phyloP scores from a whole-genome alignment of 2,888 invertebrate species.

The Harmothoe impar region DNA sequence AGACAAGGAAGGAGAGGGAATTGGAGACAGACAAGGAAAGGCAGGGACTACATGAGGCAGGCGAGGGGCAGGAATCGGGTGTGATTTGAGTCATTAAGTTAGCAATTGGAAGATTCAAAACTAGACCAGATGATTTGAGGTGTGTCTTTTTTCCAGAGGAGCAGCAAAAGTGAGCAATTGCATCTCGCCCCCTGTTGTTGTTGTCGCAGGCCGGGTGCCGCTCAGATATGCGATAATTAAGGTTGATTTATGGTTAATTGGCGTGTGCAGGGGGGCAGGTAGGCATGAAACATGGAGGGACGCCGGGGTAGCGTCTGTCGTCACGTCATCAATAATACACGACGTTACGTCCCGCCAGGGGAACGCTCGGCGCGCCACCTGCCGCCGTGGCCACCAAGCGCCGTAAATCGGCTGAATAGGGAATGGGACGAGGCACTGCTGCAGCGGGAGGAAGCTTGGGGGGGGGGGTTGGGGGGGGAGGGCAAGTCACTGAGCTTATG shows the following conservation, averaged over 20 bases:
- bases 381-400: neutral
- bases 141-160: too few relatives aligned
- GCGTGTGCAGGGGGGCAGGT: neutral
- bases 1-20: neutral
- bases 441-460: too few relatives aligned
- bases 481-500: too few relatives aligned
- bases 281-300: conserved; percentile 48
- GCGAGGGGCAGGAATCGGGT: too few relatives aligned
- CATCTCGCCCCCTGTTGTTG: too few relatives aligned
- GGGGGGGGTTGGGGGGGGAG: too few relatives aligned
- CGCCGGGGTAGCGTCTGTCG: neutral
- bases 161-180: too few relatives aligned
- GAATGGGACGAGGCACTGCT: neutral
- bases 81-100: too few relatives aligned
- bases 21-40: neutral
- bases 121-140: too few relatives aligned
- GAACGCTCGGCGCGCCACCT: neutral
- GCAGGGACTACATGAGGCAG: too few relatives aligned
- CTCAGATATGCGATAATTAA: conserved; percentile 23
- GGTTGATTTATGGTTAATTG: conserved; percentile 43
- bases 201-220: neutral
- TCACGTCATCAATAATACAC: neutral
- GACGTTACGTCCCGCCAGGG: neutral
- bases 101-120: too few relatives aligned
- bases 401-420: neutral